A percentile compares a stretch with the other conserved stretches of the same genome.
phyloP scores from a whole-genome alignment of 2,888 invertebrate genomes.

The Euproctis similis region DNA sequence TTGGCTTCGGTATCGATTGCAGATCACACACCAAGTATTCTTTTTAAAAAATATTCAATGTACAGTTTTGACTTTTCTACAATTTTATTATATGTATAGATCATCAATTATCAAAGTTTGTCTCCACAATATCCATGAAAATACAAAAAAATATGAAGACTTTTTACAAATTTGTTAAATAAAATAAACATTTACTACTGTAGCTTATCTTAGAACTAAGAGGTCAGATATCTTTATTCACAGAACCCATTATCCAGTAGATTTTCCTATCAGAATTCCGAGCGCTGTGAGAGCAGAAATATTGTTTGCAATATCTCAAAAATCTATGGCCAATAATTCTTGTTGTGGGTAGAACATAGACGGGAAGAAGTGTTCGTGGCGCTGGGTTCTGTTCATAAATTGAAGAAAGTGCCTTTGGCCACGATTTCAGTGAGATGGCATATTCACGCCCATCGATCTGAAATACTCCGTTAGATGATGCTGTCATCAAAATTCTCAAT shows the following conservation, averaged over 20 bases:
- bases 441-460: conserved; percentile 4
- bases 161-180: no score
- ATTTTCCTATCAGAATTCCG: neutral
- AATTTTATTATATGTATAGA: no score
- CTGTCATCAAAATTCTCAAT: conserved; percentile 1
- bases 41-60: no score
- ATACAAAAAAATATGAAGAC: no score
- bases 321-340: conserved; percentile 23
- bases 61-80: no score
- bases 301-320: conserved; percentile 18
- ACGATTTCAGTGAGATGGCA: conserved; percentile 5
- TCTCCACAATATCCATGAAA: no score
- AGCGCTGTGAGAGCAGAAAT: conserved; percentile 1
- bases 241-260: neutral
- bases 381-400: conserved; percentile 20
- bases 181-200: no score
- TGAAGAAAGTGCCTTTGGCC: conserved; percentile 21
- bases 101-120: no score
- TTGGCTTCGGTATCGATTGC: no score
- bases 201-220: no score
- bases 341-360: conserved; percentile 21
- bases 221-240: neutral
- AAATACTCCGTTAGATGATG: conserved; percentile 2
- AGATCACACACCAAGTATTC: no score
- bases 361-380: conserved; percentile 24